Base-by-base conservation (phyloP, 2,888 invertebrate species). In the Drosophila pseudotakahashii region DNA sequence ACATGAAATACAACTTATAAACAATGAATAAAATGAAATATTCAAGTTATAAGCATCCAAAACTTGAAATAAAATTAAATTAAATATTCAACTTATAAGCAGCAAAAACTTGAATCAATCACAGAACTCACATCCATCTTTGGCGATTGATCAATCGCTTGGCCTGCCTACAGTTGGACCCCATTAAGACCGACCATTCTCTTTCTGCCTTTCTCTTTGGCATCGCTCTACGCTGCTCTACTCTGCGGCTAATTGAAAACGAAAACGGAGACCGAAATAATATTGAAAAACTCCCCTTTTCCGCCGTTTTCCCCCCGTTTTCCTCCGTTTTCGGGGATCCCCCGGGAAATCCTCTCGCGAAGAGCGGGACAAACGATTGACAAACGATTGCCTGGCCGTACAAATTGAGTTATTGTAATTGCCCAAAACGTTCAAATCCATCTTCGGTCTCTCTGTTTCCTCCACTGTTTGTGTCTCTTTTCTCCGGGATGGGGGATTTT, bases 401-500 rank as follows among this genome's bases (percentile, higher is more conserved):
- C 82, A 83, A 83, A 83, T 83, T 83, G 82, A 83, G 82, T 87
- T 83, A 83, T 83, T 83, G 88, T 88, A 83, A 83, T 82, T 88
- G 82, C 82, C 83, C 84, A 76, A 82, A 82, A 88, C 74, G 88
- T 82, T 82, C 88, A 78, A 81, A 82, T 86, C 87, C 83, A 82
- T 82, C 88, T 86, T 73, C 67, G 67, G 59, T 57, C 52, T 51
- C 47, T 47, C 51, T 19, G 34, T 37, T 16, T 45, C 50, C 2
- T 19, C 19, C 19, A 19, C 19, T 2, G 19, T 2, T 19, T 19
- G 19, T 16, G 30, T 44, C 41, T 36, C 47, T 57, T 55, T 45
- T 57, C 52, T 54, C 10, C 23, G 19, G 58, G 58, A 62, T 71
- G 51, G 48, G 47, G 39, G 36, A 42, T 67, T 32, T 4, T 4